Percentiles rank a stretch among this genome's conserved stretches.
Conservation (phyloP, 2,797 vertebrate genomes). For the Pseudocheirus occidentalis region DNA sequence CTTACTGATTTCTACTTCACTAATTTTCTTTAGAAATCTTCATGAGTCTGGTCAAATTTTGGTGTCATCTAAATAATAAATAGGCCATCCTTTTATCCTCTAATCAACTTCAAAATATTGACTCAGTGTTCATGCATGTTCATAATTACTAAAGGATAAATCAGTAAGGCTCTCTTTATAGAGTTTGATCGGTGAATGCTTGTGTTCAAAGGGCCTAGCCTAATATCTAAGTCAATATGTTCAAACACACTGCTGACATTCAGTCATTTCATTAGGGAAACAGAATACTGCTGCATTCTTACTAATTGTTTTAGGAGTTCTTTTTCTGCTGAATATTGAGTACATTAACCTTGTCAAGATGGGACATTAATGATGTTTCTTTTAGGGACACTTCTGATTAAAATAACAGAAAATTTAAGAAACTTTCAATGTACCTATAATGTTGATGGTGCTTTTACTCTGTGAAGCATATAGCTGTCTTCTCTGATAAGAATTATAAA, state of each 20-base stretch:
- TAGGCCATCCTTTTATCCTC: slow-evolving; percentile 51
- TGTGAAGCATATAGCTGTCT: background rate
- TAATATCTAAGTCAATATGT: slow-evolving; percentile 58
- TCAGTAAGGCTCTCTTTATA: slow-evolving; percentile 52
- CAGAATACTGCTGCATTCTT: slow-evolving; percentile 23
- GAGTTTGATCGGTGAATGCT: slow-evolving; percentile 56
- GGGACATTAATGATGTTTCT: slow-evolving; percentile 11
- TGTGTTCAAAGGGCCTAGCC: slow-evolving; percentile 8
- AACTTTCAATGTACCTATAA: background rate
- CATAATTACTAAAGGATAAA: slow-evolving; percentile 63
- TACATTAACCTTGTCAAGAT: slow-evolving; percentile 1
- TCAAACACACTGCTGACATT: slow-evolving; percentile 8
- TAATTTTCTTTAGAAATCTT: slow-evolving; percentile 50
- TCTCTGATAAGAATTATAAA: background rate
- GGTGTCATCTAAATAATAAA: slow-evolving; percentile 59
- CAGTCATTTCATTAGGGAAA: slow-evolving; percentile 53
- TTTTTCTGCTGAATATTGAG: background rate
- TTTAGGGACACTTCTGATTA: slow-evolving; percentile 29
- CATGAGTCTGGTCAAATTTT: slow-evolving; percentile 32
- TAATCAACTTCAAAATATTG: slow-evolving; percentile 79
- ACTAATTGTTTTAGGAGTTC: slow-evolving; percentile 53
- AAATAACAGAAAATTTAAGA: slow-evolving; percentile 15
- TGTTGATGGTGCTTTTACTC: background rate
- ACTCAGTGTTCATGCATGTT: slow-evolving; percentile 62
- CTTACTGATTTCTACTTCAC: slow-evolving; percentile 31